These are phyloP conservation scores for Drosophila orosa DNA, from an alignment of 1,140 invertebrate genomes.

Conservation along the genomic window DNA sequence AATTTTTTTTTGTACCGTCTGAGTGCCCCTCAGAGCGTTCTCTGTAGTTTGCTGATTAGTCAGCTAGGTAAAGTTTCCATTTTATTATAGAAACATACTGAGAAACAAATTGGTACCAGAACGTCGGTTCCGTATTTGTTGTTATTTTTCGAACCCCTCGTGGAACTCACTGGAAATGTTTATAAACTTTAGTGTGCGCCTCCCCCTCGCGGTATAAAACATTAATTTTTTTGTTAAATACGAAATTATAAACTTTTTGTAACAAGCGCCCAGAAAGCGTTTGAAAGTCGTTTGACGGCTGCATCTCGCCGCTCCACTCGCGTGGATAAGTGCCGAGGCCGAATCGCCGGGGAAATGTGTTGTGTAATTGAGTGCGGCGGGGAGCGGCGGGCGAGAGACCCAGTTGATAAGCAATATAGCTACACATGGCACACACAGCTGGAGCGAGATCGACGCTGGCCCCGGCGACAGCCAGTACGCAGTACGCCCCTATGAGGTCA, in stretches of 20 bases:
- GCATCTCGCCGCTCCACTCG: slow-evolving; percentile 61
- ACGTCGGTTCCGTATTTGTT: neutral
- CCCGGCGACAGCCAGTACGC: neutral
- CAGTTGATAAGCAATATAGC: slow-evolving; percentile 49
- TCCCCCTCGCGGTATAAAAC: slow-evolving; percentile 57
- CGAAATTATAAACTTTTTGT: slow-evolving; percentile 80
- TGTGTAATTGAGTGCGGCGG: slow-evolving; percentile 19
- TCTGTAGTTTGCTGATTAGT: neutral
- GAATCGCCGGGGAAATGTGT: slow-evolving; percentile 18
- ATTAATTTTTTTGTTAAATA: slow-evolving; percentile 80
- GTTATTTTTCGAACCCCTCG: slow-evolving; percentile 9
- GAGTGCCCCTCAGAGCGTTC: neutral
- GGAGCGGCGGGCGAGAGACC: neutral
- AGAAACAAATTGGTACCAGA: slow-evolving; percentile 5
- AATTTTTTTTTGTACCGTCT: no score
- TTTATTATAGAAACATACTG: neutral
- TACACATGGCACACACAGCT: slow-evolving; percentile 33
- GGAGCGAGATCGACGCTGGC: slow-evolving; percentile 5
- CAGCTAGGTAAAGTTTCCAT: neutral
- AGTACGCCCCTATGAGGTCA: slow-evolving; percentile 5
- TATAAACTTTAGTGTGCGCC: slow-evolving; percentile 52
- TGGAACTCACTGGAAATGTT: slow-evolving; percentile 43
- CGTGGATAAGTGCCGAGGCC: slow-evolving; percentile 32
- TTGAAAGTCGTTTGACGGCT: slow-evolving; percentile 71
- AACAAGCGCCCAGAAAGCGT: slow-evolving; percentile 76